Percentiles rank a stretch among this genome's conserved stretches.
Evolutionary conservation across 2,888 invertebrate genomes (phyloP).

Genomic region (Mimachlamys varia): DNA sequence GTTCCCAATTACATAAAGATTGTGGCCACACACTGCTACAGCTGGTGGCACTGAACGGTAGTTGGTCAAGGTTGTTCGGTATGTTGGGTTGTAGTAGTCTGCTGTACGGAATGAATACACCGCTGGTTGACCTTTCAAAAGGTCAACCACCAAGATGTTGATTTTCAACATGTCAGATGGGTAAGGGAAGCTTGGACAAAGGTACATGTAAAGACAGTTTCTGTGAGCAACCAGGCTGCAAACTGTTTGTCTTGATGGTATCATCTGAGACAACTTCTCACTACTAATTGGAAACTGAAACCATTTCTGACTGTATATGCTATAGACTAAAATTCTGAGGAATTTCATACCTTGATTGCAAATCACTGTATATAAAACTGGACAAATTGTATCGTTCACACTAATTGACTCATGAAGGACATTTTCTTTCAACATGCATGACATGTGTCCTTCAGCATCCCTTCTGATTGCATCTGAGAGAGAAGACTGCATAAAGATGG

Average conservation of each 20-base stretch:
- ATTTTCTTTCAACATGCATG: constrained; percentile 46
- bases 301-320: constrained; percentile 74
- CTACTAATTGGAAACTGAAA: constrained; percentile 72
- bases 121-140: constrained; percentile 72
- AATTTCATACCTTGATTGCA: constrained; percentile 77
- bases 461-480: constrained; percentile 44
- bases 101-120: constrained; percentile 76
- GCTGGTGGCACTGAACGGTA: constrained; percentile 76
- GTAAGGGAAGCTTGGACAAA: constrained; percentile 78
- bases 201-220: constrained; percentile 75
- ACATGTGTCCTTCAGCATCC: constrained; percentile 38
- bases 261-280: constrained; percentile 72
- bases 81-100: constrained; percentile 75
- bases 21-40: constrained; percentile 75
- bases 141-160: constrained; percentile 75
- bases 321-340: constrained; percentile 76
- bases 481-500: constrained; percentile 49
- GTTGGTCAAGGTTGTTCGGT: constrained; percentile 78
- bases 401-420: constrained; percentile 53
- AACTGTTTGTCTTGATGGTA: constrained; percentile 77
- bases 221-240: constrained; percentile 74
- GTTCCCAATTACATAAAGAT: constrained; percentile 76
- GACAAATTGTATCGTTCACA: constrained; percentile 49
- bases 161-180: constrained; percentile 79
- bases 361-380: constrained; percentile 73